Evolutionary conservation across 2,797 vertebrate species (phyloP), one percentile per base, ranked within the genome.

Genomic region (Podarcis siculus): DNA sequence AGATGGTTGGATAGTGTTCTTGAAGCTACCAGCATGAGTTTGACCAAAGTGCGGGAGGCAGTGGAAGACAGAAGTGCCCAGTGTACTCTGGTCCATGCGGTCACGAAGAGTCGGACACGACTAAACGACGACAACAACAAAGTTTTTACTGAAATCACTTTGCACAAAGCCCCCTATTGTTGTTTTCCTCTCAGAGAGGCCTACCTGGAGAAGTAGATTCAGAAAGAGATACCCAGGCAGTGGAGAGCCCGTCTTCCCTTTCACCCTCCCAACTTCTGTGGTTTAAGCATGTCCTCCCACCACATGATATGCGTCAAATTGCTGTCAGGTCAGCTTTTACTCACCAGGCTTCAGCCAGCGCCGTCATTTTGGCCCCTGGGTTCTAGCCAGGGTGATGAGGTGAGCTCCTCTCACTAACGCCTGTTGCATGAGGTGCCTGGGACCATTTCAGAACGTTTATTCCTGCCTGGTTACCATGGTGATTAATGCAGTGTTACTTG

Each of bases 391-490:
- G 45, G 84, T 42, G 67, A 86, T 64, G 92, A 90, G 37, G 82
- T 42, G 76, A 72, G 88, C 83, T 89, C 37, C 83, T 87, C 67
- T 0, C 10, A 49, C 71, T 77, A 84, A 90, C 87, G 73, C 77
- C 15, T 0, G 64, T 45, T 88, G 6, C 25, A 12, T 82, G 84
- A 82, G 93, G 66, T 90, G 93, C 87, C 89, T 3, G 0, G 91
- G 86, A 37, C 94, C 91, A 89, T 87, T 93, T 95, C 92, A 91
- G 90, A 13, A 81, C 91, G 82, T 94, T 95, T 94, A 92, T 92
- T 2, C 6, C 91, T 88, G 85, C 83, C 3, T 0, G 82, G 95
- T 96, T 95, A 82, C 95, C 94, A 96, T 95, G 92, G 87, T 1
- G 76, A 95, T 94, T 93, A 95, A 95, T 91, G 90, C 89, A 92